Base-by-base conservation (phyloP, 2,113 vertebrate species). In the Stegastes partitus region DNA sequence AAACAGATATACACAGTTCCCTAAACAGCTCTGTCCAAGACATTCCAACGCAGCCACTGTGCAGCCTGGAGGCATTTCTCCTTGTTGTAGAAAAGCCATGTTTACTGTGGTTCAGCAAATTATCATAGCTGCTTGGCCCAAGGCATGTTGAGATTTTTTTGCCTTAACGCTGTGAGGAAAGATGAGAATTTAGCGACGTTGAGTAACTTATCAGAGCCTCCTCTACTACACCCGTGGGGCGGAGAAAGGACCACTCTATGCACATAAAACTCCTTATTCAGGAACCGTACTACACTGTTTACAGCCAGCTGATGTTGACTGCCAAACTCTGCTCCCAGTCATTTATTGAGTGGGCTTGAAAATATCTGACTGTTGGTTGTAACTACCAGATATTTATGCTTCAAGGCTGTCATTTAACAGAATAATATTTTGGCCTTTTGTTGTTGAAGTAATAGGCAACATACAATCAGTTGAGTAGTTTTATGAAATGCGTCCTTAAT, bases 1-100 rank as follows among this genome's bases (percentile, higher is more conserved):
- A 89, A 84, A 87, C 80, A 65, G 87, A 91, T 77, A 71, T 61
- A 79, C 69, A 49, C 72, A 51, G 73, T 22, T 81, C 58, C 82
- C 79, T 72, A 66, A 88, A 87, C 79, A 45, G 72, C 65, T 70
- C 76, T 19, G 81, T 70, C 76, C 71, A 57, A 85, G 57, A 81
- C 85, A 84, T 88, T 90, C 87, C 82, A 34, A 53, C 25, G 11
- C 54, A 54, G 74, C 81, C 57, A 5, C 65, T 23, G 34, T 68
- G 77, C 54, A 68, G 73, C 82, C 69, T 11, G 66, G 26, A 86
- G 81, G 63, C 76, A 56, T 82, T 70, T 66, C 64, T 49, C 2
- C 81, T 81, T 14, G 55, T 66, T 31, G 47, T 16, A 23, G 26
- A 37, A 53, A n/a, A 82, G 64, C 53, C 73, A 37, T 69, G 75